These are phyloP conservation scores for Tyrannus savana DNA, from an alignment of 2,113 vertebrate species.

Conservation along the genomic window DNA sequence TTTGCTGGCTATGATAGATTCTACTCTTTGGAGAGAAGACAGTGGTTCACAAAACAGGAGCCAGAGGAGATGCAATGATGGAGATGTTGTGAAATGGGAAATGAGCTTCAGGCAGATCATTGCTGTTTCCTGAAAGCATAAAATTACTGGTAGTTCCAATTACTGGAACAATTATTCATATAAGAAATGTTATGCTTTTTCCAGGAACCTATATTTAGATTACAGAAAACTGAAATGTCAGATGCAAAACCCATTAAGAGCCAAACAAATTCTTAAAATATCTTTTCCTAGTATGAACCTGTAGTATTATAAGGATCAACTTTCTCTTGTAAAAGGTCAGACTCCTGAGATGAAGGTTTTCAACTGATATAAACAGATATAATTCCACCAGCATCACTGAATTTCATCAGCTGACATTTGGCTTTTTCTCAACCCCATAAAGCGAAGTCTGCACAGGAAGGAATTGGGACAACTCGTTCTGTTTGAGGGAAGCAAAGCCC, in stretches of 20 bases:
- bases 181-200: background rate
- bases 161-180: background rate
- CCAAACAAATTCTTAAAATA: background rate
- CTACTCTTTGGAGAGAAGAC: background rate
- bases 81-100: background rate
- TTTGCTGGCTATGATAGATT: background rate
- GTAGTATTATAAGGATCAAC: background rate
- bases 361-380: background rate
- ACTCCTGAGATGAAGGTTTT: background rate
- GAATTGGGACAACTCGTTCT: background rate
- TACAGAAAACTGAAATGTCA: background rate
- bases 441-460: background rate
- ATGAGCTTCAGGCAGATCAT: background rate
- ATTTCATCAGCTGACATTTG: background rate
- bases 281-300: background rate
- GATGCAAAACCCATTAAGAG: background rate
- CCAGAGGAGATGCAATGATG: background rate
- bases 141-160: background rate
- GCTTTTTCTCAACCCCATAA: background rate
- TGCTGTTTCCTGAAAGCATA: background rate
- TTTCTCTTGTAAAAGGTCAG: background rate
- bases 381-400: background rate
- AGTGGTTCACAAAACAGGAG: background rate
- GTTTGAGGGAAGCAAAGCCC: background rate
- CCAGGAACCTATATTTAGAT: background rate